Base-by-base conservation (phyloP, 2,113 vertebrate species). In the Uria aalge region DNA sequence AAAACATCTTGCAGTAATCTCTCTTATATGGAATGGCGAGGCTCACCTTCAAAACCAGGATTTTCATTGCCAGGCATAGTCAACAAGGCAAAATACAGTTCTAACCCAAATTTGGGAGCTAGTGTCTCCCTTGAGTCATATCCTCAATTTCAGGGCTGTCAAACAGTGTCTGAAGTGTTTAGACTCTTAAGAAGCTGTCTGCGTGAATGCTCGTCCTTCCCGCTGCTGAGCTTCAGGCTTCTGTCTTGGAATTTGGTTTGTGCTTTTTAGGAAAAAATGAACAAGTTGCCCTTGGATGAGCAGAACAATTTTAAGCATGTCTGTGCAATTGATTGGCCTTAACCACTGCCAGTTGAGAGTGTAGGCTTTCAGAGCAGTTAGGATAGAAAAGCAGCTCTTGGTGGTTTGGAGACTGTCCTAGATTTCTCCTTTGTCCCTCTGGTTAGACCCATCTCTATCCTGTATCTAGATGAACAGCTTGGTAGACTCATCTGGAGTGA, bases 11-110 rank as follows among this genome's bases (percentile, higher is more conserved):
- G 29, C 77, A 82, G 45, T 95, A 92, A 94, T 94, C 87, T 90
- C 67, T 80, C 20, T 56, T 73, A 30, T 1, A 23, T 24, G 41
- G 85, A 74, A 4, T 77, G n/a, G 36, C 17, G 29, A 88, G 47
- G 62, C 76, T 93, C 38, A 94, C 92, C 94, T 95, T 97, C 94
- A 90, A 90, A 91, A 82, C 41, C 55, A 62, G 66, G 50, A 47
- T 95, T 97, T 91, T 92, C 45, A 43, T 69, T 3, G 6, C 87
- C 53, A 79, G 50, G 38, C n/a, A 1, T 76, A 87, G 66, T 73
- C 38, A 85, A 47, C 0, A 2, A 82, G 78, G 14, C 53, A 67
- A 56, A 83, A 81, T 68, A 53, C 40, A 69, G 30, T 62, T 79
- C 57, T 90, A 91, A 79, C 74, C 62, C 80, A 82, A 87, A 71